These are phyloP conservation scores for Athene noctua DNA, from an alignment of 2,113 vertebrate species.

Conservation along the genomic window DNA sequence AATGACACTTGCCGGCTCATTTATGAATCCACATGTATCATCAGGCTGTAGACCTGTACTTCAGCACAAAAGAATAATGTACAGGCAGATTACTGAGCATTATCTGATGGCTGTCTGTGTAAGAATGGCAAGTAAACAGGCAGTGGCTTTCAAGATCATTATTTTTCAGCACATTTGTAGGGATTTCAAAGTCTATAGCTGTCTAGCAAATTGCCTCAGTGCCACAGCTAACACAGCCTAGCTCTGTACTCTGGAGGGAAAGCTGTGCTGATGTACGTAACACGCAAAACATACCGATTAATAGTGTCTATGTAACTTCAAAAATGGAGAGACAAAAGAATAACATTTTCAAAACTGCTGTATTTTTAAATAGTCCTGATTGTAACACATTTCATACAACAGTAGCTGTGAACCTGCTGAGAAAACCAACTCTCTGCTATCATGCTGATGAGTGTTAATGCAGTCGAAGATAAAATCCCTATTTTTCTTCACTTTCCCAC, in stretches of 20 bases:
- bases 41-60: neutral
- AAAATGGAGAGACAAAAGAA: neutral
- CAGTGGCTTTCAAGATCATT: neutral
- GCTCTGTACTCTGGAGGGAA: neutral
- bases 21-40: neutral
- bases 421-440: neutral
- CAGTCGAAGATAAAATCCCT: neutral
- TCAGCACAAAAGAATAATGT: neutral
- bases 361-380: neutral
- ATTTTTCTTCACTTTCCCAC: neutral
- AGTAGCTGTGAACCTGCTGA: neutral
- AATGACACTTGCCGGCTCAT: neutral
- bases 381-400: neutral
- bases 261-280: neutral
- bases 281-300: neutral
- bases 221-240: neutral
- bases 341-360: neutral
- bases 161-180: neutral
- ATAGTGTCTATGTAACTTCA: neutral
- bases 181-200: neutral
- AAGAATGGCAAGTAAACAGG: neutral
- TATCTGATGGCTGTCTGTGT: neutral
- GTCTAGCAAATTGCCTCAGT: neutral
- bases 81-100: neutral
- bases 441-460: neutral